A percentile compares a stretch with the other conserved stretches of the same genome.
Conservation (phyloP, 2,888 invertebrate species). For the Entomobrya proxima region DNA sequence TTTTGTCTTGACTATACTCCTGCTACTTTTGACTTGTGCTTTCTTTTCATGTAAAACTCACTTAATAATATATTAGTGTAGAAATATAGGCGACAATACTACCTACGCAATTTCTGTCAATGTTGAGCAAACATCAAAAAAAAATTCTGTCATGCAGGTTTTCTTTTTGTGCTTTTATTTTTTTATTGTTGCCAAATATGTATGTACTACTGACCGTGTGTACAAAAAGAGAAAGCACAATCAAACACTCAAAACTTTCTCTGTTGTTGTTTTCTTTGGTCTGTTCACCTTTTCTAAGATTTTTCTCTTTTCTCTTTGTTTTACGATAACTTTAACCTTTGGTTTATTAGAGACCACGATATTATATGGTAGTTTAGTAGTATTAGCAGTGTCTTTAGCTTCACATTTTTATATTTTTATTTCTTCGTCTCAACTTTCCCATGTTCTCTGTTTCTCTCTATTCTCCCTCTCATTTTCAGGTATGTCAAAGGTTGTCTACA, state of each 20-base stretch:
- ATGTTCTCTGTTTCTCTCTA: neutral
- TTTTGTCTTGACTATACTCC: no score
- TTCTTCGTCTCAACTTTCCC: neutral
- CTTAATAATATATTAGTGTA: no score
- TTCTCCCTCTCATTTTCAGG: slow-evolving; percentile 78
- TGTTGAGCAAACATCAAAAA: no score
- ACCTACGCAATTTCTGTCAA: no score
- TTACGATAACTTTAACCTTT: slow-evolving; percentile 39
- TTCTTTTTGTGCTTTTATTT: neutral
- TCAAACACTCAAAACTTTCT: slow-evolving; percentile 28
- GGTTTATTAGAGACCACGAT: no score
- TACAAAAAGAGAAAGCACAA: neutral
- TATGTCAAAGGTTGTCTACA: slow-evolving; percentile 95
- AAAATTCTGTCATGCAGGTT: neutral
- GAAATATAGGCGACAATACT: no score
- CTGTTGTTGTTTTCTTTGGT: neutral
- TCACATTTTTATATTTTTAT: slow-evolving; percentile 30
- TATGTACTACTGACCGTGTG: neutral
- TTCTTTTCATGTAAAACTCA: no score
- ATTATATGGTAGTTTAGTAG: no score
- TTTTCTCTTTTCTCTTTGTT: slow-evolving; percentile 8
- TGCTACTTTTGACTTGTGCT: no score
- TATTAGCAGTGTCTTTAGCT: neutral
- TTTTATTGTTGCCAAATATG: neutral
- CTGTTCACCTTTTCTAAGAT: slow-evolving; percentile 26